Percentiles rank a stretch among this genome's conserved stretches.
These are phyloP conservation scores for Enchytraeus crypticus DNA, from an alignment of 2,888 invertebrate genomes.

Conservation along the genomic window DNA sequence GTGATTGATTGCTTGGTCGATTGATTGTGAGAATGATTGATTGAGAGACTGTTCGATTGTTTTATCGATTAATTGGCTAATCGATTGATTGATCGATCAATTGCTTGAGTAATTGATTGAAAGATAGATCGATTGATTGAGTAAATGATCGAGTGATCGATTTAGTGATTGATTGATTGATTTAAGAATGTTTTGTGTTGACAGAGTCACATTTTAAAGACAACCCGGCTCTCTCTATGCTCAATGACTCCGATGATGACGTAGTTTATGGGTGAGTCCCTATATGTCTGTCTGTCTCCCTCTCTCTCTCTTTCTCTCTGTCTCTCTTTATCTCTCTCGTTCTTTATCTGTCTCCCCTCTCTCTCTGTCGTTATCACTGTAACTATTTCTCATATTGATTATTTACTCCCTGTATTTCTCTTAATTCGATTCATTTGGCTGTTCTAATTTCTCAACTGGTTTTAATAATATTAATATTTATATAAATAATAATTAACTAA, in stretches of 20 bases:
- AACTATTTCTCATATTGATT: no score
- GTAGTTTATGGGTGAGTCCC: conserved; percentile 69
- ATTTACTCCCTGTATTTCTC: no score
- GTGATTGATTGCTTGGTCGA: no score
- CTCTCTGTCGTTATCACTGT: background rate
- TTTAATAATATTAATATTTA: no score
- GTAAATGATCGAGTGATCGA: background rate
- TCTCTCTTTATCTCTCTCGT: background rate
- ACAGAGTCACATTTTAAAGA: conserved; percentile 85
- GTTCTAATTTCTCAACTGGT: no score
- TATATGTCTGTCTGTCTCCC: background rate
- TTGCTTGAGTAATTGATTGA: no score
- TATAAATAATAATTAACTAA: no score
- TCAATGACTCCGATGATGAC: conserved; percentile 88
- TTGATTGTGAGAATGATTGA: no score
- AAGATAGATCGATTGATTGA: background rate
- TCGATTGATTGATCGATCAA: no score
- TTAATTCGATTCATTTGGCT: no score
- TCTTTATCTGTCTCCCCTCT: background rate
- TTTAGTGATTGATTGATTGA: background rate
- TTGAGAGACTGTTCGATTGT: no score
- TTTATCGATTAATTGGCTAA: no score
- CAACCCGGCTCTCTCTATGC: conserved; percentile 95
- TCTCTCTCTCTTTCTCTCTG: background rate
- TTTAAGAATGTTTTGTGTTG: conserved; percentile 9